These are phyloP conservation scores for Mycetomoellerius zeteki DNA, from an alignment of 1,140 invertebrate species.

Conservation along the genomic window DNA sequence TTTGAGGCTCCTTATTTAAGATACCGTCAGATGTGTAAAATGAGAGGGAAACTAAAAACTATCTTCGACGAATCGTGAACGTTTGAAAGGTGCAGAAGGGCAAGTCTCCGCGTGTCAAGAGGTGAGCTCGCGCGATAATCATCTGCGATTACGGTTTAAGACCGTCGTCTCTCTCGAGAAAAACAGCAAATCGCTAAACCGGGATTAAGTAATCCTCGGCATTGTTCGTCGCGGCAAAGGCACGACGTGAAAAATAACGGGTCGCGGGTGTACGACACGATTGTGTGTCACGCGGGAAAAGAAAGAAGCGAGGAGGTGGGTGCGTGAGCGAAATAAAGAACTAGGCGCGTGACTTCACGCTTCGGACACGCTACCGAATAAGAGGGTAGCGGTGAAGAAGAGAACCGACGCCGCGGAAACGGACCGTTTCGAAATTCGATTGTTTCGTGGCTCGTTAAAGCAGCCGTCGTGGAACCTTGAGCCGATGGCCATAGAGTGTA, in stretches of 20 bases:
- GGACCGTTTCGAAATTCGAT: slow-evolving; percentile 65
- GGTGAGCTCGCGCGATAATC: neutral
- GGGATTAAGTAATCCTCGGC: slow-evolving; percentile 26
- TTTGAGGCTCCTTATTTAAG: neutral
- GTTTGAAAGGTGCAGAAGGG: neutral
- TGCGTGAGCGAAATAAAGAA: slow-evolving; percentile 50
- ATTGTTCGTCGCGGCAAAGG: slow-evolving; percentile 12
- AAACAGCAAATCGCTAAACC: slow-evolving; percentile 8
- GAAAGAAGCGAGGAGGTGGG: no score
- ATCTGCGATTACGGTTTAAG: neutral
- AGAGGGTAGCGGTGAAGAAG: neutral
- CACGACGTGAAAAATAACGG: slow-evolving; percentile 28
- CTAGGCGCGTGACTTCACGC: slow-evolving; percentile 13
- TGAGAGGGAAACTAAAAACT: neutral
- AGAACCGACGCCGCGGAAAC: slow-evolving; percentile 14
- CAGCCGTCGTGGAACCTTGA: slow-evolving; percentile 22
- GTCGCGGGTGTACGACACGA: neutral
- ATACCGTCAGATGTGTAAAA: neutral
- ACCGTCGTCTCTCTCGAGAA: neutral
- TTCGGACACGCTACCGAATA: neutral
- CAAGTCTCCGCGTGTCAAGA: neutral
- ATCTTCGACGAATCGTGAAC: neutral
- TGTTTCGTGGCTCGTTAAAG: slow-evolving; percentile 62
- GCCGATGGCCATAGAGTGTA: neutral
- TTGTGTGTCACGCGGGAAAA: slow-evolving; percentile 27